Conservation (phyloP, 2,888 invertebrate species). For the Dendrolimus houi region DNA sequence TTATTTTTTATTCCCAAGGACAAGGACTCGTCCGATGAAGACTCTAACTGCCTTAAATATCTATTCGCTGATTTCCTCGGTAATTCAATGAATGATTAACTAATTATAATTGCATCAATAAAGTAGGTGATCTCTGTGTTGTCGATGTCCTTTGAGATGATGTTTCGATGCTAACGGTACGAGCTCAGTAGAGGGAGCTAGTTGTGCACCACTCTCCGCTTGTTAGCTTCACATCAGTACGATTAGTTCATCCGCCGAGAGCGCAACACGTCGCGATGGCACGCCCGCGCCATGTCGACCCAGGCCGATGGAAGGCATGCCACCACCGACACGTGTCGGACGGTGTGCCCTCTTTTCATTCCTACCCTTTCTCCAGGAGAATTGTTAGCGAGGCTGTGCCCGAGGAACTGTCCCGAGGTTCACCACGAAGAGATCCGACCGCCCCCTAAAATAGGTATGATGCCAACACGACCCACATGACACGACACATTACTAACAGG, state of each 20-base stretch:
- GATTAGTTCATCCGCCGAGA: neutral
- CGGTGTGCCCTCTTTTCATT: slow-evolving; percentile 12
- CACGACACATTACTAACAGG: slow-evolving; percentile 13
- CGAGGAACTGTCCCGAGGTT: slow-evolving; percentile 20
- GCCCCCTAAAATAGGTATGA: slow-evolving; percentile 30
- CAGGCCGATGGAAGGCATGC: slow-evolving; percentile 4
- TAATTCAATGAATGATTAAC: slow-evolving; percentile 48
- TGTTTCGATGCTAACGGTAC: slow-evolving; percentile 30
- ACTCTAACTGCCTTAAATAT: slow-evolving; percentile 83
- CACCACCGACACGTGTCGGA: slow-evolving; percentile 7
- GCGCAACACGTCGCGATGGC: neutral
- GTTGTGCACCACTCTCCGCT: slow-evolving; percentile 28
- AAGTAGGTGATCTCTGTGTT: slow-evolving; percentile 62
- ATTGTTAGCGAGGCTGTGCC: slow-evolving; percentile 52
- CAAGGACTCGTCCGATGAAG: slow-evolving; percentile 66
- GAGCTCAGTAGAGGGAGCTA: slow-evolving; percentile 36
- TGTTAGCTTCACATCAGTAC: slow-evolving; percentile 5
- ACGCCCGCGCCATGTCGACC: neutral
- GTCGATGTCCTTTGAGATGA: slow-evolving; percentile 52
- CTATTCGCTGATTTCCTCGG: slow-evolving; percentile 81
- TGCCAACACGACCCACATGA: slow-evolving; percentile 8
- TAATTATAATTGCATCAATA: slow-evolving; percentile 34
- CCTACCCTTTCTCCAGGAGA: slow-evolving; percentile 52
- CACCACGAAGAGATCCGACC: slow-evolving; percentile 1
- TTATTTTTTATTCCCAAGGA: slow-evolving; percentile 61